phyloP scores from a whole-genome alignment of 1,140 invertebrate species.

The Batillaria attramentaria region DNA sequence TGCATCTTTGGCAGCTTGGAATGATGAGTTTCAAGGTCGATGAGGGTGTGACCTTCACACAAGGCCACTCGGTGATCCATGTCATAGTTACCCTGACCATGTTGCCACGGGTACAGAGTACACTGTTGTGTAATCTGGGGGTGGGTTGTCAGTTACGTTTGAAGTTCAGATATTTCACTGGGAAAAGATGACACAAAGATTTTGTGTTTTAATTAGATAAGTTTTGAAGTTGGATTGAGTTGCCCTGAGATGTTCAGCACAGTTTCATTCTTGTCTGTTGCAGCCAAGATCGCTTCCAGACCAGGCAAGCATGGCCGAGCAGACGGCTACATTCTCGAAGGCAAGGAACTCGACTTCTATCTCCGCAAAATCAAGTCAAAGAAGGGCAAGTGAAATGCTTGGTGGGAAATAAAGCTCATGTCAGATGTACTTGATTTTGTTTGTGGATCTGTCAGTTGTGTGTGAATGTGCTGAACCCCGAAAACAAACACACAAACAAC shows the following conservation, averaged over 20 bases:
- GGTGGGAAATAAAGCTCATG: too few relatives aligned
- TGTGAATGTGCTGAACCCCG: too few relatives aligned
- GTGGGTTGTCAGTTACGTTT: too few relatives aligned
- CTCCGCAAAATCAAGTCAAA: conserved; percentile 91
- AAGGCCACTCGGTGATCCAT: conserved; percentile 29
- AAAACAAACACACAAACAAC: too few relatives aligned
- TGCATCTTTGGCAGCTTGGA: too few relatives aligned
- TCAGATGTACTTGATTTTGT: too few relatives aligned
- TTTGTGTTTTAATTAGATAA: not conserved
- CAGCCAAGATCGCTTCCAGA: conserved; percentile 95
- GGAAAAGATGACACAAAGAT: not conserved
- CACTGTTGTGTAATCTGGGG: not conserved
- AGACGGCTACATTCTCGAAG: conserved; percentile 99
- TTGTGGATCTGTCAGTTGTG: too few relatives aligned
- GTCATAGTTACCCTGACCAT: conserved; percentile 71
- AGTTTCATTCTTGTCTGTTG: conserved; percentile 69
- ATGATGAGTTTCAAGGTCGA: conserved; percentile 35
- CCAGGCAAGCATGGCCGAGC: conserved; percentile 97
- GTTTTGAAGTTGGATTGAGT: not conserved
- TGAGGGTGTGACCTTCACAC: conserved; percentile 37
- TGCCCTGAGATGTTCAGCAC: not conserved
- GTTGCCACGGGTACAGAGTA: not conserved
- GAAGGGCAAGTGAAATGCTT: conserved; percentile 72
- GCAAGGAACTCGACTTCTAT: conserved; percentile 99
- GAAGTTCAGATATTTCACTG: not conserved